Evolutionary conservation across 2,797 vertebrate species (phyloP).

Genomic region (Mionectes olivaceus): DNA sequence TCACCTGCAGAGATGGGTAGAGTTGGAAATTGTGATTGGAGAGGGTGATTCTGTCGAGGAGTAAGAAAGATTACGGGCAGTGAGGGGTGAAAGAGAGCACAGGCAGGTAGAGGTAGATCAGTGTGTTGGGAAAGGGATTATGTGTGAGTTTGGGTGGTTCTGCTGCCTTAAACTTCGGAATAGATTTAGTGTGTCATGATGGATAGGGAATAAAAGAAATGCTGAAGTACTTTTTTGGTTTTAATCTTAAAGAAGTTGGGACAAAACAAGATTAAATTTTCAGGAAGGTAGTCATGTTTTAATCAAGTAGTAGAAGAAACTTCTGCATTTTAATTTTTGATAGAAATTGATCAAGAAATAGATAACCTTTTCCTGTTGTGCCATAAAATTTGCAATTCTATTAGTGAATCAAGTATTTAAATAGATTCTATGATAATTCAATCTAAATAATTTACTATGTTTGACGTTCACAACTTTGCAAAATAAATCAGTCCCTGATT

Average conservation of each 20-base stretch:
- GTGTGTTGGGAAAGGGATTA: neutral
- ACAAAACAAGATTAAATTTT: neutral
- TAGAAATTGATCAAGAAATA: neutral
- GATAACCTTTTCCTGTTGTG: neutral
- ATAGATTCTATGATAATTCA: neutral
- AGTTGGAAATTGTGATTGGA: neutral
- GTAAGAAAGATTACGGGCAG: neutral
- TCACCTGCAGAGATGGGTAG: neutral
- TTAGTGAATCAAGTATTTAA: neutral
- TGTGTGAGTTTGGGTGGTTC: neutral
- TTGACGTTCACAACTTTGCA: neutral
- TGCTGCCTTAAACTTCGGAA: neutral
- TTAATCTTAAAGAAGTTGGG: neutral
- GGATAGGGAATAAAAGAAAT: neutral
- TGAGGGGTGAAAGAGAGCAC: neutral
- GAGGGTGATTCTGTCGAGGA: neutral
- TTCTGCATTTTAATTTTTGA: neutral
- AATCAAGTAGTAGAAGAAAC: neutral
- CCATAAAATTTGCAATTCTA: neutral
- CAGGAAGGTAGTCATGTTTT: neutral
- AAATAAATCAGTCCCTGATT: neutral
- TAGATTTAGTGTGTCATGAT: rapidly evolving
- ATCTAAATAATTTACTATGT: neutral
- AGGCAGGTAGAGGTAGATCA: neutral
- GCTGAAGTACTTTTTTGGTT: neutral